Base-by-base conservation (phyloP, 2,797 vertebrate species). In the Melanotaenia pygmaea region DNA sequence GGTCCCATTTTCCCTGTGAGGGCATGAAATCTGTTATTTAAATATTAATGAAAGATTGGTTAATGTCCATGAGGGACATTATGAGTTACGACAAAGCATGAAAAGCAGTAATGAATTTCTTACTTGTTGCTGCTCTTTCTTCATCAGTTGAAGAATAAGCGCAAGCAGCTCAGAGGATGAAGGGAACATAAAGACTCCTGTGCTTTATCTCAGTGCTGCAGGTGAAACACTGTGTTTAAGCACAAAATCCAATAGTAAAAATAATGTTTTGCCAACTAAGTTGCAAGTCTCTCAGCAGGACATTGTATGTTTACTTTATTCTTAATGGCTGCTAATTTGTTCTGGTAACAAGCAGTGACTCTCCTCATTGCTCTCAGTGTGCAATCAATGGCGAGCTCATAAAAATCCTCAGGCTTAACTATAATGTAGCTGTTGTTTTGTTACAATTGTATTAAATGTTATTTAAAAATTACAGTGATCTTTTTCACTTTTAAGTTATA, bases 11-110 rank as follows among this genome's bases (percentile, higher is more conserved):
- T 70, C 64, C 69, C 81, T 64, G 64, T 47, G 59, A 86, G 65
- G 43, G 74, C 62, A 70, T 76, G 57, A 80, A 88, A 77, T 64
- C 43, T 84, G 76, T 83, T 82, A 78, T 80, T 83, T 74, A 79
- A 86, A 90, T 87, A 83, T 82, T 85, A 88, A 89, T 80, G 81
- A 81, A 82, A 75, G 86, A 87, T 89, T 86, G 80, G 67, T 57
- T 38, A 64, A 73, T 81, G 77, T 87, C 83, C 79, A 76, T 68
- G 70, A 74, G 71, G 79, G 70, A 85, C 80, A 86, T 86, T 78
- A 82, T 47, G 71, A 62, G 62, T 76, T 81, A 50, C 43, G 37
- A 30, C 60, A 77, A 67, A 57, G 61, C 67, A 72, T 24, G 50
- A 70, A 73, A 59, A 40, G 12, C 53, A 60, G 67, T 14, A 35